Evolutionary conservation across 2,888 invertebrate species (phyloP).

Genomic region (Myopa testacea): DNA sequence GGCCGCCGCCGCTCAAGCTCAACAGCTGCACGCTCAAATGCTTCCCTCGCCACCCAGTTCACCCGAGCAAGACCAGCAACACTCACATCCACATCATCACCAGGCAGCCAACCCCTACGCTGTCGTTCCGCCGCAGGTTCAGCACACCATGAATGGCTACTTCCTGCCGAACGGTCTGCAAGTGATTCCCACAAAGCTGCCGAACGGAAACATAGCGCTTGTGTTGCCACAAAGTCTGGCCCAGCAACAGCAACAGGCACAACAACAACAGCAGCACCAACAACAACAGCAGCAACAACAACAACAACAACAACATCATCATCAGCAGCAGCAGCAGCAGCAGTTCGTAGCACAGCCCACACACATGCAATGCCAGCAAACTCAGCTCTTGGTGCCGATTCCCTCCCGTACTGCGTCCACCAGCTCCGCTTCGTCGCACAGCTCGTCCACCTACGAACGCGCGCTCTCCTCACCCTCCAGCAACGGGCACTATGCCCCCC

Average conservation of each 20-base stretch:
- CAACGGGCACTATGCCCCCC: constrained; percentile 70
- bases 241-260: constrained; percentile 68
- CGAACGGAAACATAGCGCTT: constrained; percentile 86
- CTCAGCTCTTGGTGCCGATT: constrained; percentile 79
- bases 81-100: constrained; percentile 4
- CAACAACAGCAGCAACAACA: constrained; percentile 75
- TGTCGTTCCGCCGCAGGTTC: constrained; percentile 56
- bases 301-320: too few relatives aligned
- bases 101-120: constrained; percentile 49
- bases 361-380: constrained; percentile 54
- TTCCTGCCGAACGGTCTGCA: constrained; percentile 80
- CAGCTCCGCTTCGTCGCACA: constrained; percentile 74
- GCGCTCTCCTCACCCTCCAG: constrained; percentile 68
- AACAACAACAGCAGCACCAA: constrained; percentile 75
- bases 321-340: constrained; percentile 75
- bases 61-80: constrained; percentile 62
- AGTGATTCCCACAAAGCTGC: constrained; percentile 82
- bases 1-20: constrained; percentile 52
- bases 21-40: constrained; percentile 72
- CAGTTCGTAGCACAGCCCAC: constrained; percentile 68
- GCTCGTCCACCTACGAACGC: constrained; percentile 71
- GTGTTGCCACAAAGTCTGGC: constrained; percentile 78
- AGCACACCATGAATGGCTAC: constrained; percentile 71
- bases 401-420: constrained; percentile 81
- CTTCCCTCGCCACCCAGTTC: constrained; percentile 69